Base-by-base conservation (phyloP, 2,888 invertebrate genomes). In the Aproaerema taeniolella region DNA sequence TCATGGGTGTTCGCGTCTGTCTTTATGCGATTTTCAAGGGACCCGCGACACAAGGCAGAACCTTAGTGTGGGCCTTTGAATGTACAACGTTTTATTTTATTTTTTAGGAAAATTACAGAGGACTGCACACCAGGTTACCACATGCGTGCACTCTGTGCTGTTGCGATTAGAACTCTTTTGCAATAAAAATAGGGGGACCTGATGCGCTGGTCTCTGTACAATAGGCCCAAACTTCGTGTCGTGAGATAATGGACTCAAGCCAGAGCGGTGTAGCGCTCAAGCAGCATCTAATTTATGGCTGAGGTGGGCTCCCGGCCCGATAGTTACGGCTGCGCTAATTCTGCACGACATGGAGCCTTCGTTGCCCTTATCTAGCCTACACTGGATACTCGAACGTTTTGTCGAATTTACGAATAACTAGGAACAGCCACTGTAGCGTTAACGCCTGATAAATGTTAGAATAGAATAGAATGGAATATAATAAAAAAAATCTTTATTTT, bases 251-350 rank as follows among this genome's bases (percentile, higher is more conserved):
- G 83, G 61, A 60, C 39, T 61, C 62, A 35, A 31, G 42, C 48
- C 17, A 48, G 61, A 61, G 71, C 71, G 73, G 62, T 76, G 74
- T 76, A 69, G 59, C 63, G 68, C 60, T 62, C 70, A 74, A 74
- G 75, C 71, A 72, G 65, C 70, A 59, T 70, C 79, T 83, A 83
- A 85, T 83, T 85, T 85, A 85, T 73, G 77, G 77, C 61, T 67
- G 81, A 79, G 75, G 79, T 78, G 79, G 71, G 76, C 68, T 55
- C 73, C 59, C 73, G 55, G 61, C 49, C 67, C 72, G 76, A 77
- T 80, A 81, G 81, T 81, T 80, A 83, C 68, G 57, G 58, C 56
- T 61, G 66, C 66, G 72, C 78, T 79, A 81, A 81, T 83, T 74
- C 72, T 60, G 66, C 66, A 63, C 61, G 71, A 71, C 74, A 67